These are phyloP conservation scores for Peromyscus melanophrys DNA, from an alignment of 2,797 vertebrate genomes.

Conservation along the genomic window DNA sequence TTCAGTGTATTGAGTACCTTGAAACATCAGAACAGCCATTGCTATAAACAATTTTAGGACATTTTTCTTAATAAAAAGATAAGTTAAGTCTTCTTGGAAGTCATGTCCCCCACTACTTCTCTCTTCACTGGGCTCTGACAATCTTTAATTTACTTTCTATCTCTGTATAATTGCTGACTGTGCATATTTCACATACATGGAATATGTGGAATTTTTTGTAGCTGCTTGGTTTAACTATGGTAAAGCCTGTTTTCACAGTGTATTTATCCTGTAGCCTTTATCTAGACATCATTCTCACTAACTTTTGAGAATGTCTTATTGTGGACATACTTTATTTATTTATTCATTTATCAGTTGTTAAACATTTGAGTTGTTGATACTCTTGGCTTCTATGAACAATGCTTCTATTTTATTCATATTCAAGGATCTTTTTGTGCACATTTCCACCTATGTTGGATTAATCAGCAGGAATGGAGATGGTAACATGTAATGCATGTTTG, in stretches of 20 bases:
- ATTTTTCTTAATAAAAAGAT: background rate
- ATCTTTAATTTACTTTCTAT: background rate
- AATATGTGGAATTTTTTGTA: background rate
- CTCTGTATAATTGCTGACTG: background rate
- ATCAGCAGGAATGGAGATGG: background rate
- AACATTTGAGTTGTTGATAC: background rate
- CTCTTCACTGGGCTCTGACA: background rate
- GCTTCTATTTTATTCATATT: background rate
- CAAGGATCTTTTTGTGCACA: background rate
- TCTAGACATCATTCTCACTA: background rate
- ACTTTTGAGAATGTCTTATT: background rate
- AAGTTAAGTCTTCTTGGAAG: background rate
- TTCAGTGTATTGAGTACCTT: background rate
- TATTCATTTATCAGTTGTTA: background rate
- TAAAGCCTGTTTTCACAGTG: background rate
- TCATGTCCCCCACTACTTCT: background rate
- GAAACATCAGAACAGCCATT: background rate
- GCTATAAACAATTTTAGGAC: background rate
- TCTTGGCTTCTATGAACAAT: background rate
- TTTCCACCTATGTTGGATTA: background rate
- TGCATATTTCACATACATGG: background rate
- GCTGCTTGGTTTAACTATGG: background rate
- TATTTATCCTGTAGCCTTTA: background rate
- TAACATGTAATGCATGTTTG: background rate
- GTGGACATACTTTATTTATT: background rate